A percentile compares a stretch with the other conserved stretches of the same genome.
Conservation (phyloP, 1,140 invertebrate genomes). For the Aplysia californica region DNA sequence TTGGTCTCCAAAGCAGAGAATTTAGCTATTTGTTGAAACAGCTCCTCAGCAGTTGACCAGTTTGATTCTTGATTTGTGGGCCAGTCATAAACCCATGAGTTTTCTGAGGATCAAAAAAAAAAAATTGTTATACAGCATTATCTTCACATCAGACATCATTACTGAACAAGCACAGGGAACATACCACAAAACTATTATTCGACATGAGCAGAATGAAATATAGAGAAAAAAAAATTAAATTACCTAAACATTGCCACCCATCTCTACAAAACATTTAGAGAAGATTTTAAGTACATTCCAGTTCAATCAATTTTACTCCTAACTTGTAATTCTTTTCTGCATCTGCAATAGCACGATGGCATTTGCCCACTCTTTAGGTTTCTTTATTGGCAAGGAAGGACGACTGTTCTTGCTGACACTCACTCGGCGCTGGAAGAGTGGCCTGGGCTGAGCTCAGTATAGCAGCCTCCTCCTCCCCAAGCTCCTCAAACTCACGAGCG, state of each 20-base stretch:
- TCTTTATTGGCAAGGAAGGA: background rate
- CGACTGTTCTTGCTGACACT: background rate
- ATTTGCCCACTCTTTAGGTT: background rate
- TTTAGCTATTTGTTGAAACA: slow-evolving; percentile 5
- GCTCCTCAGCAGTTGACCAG: slow-evolving; percentile 2
- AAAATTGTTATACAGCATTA: no score
- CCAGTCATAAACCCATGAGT: slow-evolving; percentile 29
- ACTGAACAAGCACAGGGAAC: no score
- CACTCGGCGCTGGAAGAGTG: slow-evolving; percentile 11
- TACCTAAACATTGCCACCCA: background rate
- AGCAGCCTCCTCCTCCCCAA: slow-evolving; percentile 14
- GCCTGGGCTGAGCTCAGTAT: slow-evolving; percentile 18
- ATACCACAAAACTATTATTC: no score
- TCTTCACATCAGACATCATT: no score
- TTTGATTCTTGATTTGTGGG: slow-evolving; percentile 16
- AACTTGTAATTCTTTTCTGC: background rate
- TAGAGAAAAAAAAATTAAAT: background rate
- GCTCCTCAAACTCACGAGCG: slow-evolving; percentile 25
- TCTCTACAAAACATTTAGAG: background rate
- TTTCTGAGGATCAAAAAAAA: slow-evolving; percentile 11
- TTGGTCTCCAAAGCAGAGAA: slow-evolving; percentile 1
- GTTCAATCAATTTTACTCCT: background rate
- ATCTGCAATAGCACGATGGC: background rate
- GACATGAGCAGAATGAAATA: background rate
- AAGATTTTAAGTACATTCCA: background rate